phyloP scores from a whole-genome alignment of 2,113 vertebrate species.

The Rattus rattus region DNA sequence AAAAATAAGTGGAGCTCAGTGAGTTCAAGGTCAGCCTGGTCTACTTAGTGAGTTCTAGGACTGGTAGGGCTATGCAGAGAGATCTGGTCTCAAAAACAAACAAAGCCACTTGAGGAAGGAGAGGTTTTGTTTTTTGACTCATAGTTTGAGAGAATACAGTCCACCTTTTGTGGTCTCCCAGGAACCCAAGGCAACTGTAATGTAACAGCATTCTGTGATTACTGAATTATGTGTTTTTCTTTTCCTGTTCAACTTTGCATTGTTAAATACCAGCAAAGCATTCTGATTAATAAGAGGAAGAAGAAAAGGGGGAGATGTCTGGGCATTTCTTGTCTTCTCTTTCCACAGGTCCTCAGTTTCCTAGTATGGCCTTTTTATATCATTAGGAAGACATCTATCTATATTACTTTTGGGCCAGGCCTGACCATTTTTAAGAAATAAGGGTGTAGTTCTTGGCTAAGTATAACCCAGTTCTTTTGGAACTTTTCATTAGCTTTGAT shows the following conservation, averaged over 20 bases:
- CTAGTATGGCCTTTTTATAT: neutral
- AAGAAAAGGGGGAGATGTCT: neutral
- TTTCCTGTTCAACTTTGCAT: neutral
- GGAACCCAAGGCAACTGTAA: neutral
- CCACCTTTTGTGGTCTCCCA: neutral
- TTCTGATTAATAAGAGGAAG: neutral
- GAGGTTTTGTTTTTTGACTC: neutral
- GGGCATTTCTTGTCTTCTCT: neutral
- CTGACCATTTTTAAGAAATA: neutral
- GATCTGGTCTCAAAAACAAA: neutral
- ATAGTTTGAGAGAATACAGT: neutral
- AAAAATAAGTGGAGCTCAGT: neutral
- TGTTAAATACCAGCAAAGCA: neutral
- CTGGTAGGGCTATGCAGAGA: neutral
- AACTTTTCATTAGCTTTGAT: slow-evolving; percentile 24
- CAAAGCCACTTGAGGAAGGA: neutral
- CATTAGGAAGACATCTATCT: neutral
- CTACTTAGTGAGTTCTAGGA: neutral
- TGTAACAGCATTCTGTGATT: neutral
- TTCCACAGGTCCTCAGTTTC: neutral
- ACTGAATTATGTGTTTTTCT: neutral
- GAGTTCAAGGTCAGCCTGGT: neutral
- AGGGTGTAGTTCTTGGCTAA: neutral
- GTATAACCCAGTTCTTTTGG: neutral
- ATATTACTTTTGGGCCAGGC: neutral